Evolutionary conservation across 2,888 invertebrate genomes (phyloP).

Genomic region (Mesochorus sp.): DNA sequence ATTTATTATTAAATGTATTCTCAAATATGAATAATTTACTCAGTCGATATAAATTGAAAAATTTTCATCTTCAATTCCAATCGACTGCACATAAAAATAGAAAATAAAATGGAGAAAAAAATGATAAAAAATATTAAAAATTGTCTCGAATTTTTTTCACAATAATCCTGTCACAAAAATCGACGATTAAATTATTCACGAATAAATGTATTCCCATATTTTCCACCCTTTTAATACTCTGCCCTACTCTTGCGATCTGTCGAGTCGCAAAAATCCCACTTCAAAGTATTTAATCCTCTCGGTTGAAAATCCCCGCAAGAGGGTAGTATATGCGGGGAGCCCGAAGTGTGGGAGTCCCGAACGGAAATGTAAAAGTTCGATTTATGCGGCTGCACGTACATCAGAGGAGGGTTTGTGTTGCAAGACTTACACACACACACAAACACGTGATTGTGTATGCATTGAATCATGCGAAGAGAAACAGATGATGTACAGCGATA

Average conservation of each 20-base stretch:
- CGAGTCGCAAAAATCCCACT: constrained; percentile 49
- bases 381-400: constrained; percentile 76
- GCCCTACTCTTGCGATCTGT: background rate
- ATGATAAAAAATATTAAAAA: no score
- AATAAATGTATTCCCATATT: background rate
- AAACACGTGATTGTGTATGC: constrained; percentile 34
- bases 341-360: constrained; percentile 60
- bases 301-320: constrained; percentile 46
- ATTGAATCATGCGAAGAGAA: constrained; percentile 10
- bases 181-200: background rate
- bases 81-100: no score
- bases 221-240: background rate
- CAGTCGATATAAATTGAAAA: no score
- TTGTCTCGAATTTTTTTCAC: no score
- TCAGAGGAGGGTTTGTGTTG: constrained; percentile 51
- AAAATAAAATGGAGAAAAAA: background rate
- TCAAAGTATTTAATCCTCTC: constrained; percentile 57
- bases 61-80: background rate
- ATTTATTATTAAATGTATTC: no score
- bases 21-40: no score
- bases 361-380: constrained; percentile 80
- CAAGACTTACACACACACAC: constrained; percentile 4
- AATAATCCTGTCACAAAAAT: no score
- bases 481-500: constrained; percentile 69
- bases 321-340: constrained; percentile 3